phyloP scores from a whole-genome alignment of 2,797 vertebrate species.

The Poecilia picta region DNA sequence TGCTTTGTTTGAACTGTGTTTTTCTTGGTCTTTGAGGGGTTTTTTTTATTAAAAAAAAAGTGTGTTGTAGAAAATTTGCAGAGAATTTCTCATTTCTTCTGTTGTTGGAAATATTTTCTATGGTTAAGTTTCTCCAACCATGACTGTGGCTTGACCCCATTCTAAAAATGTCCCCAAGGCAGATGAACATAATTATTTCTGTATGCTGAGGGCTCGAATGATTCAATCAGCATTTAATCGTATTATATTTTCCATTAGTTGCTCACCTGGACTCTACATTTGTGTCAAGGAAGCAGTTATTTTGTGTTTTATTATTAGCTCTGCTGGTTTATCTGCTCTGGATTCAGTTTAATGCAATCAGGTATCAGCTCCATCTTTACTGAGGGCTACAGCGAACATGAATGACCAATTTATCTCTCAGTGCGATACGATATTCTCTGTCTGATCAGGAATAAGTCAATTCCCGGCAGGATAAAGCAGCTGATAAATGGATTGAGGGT shows the following conservation, averaged over 20 bases:
- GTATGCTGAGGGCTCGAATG: background rate
- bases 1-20: background rate
- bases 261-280: background rate
- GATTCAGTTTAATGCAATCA: slow-evolving; percentile 63
- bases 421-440: background rate
- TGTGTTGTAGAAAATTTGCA: background rate
- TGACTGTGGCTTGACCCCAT: background rate
- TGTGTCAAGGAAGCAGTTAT: slow-evolving; percentile 11
- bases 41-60: background rate
- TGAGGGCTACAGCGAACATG: slow-evolving; percentile 36
- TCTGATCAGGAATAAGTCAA: background rate
- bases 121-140: background rate
- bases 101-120: background rate
- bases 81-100: background rate
- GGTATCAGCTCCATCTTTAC: slow-evolving; percentile 34
- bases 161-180: background rate
- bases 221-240: slow-evolving; percentile 25
- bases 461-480: background rate
- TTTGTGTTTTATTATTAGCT: slow-evolving; percentile 26
- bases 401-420: background rate
- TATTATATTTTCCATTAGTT: slow-evolving; percentile 37
- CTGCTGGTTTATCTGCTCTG: slow-evolving; percentile 39
- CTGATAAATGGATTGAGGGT: background rate
- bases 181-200: slow-evolving; percentile 1
- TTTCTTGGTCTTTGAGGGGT: background rate